These are phyloP conservation scores for Platypus cylindrus DNA, from an alignment of 2,888 invertebrate genomes.

Conservation along the genomic window DNA sequence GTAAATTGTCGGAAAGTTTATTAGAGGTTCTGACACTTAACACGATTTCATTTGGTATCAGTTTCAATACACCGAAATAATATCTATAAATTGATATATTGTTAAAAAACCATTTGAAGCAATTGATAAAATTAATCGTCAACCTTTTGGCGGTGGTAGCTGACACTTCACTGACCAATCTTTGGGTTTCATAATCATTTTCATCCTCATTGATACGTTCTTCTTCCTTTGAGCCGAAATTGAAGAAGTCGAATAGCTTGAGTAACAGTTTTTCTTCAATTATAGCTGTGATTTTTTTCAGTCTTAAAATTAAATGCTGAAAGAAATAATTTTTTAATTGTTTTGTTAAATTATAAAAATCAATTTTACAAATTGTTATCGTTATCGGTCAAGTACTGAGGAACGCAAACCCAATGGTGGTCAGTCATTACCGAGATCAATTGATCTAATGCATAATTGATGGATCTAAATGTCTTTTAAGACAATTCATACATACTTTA, in stretches of 20 bases:
- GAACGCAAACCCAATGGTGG: too few species aligned
- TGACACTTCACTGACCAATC: constrained; percentile 66
- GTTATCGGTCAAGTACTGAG: too few species aligned
- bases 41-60: constrained; percentile 51
- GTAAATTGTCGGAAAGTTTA: constrained; percentile 65
- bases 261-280: constrained; percentile 78
- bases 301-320: constrained; percentile 62
- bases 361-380: too few species aligned
- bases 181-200: constrained; percentile 67
- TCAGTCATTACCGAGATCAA: too few species aligned
- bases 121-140: constrained; percentile 30
- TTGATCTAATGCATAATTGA: not conserved
- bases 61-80: constrained; percentile 33
- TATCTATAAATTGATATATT: constrained; percentile 17
- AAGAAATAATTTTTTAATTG: constrained; percentile 17
- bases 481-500: constrained; percentile 39
- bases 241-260: constrained; percentile 53
- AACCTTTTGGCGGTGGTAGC: constrained; percentile 71
- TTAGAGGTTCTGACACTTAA: constrained; percentile 82
- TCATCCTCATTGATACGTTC: constrained; percentile 47
- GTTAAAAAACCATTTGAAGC: not conserved
- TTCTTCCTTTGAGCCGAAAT: constrained; percentile 40
- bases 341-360: too few species aligned
- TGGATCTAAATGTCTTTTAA: not conserved
- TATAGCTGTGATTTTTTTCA: constrained; percentile 72